Conservation (phyloP, 2,797 vertebrate genomes). For the Chaetophractus vellerosus region DNA sequence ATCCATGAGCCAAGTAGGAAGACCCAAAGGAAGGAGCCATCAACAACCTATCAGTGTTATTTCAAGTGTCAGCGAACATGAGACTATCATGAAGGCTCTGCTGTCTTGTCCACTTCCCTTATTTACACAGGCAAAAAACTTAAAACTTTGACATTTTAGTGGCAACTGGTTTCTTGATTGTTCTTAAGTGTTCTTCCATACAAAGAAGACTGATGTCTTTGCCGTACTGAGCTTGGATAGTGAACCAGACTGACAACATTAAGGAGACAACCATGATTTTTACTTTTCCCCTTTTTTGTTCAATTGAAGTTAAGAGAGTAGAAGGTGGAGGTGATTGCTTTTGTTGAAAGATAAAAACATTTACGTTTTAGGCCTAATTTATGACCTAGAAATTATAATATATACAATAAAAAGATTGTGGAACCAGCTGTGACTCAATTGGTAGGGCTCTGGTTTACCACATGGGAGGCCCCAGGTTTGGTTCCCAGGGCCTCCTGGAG, state of each 20-base stretch:
- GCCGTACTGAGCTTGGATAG: conserved; percentile 92
- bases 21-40: conserved; percentile 92
- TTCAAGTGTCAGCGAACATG: conserved; percentile 91
- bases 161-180: background rate
- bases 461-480: too few relatives aligned
- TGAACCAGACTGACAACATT: conserved; percentile 93
- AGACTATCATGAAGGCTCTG: conserved; percentile 92
- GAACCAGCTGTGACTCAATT: too few relatives aligned
- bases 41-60: conserved; percentile 91
- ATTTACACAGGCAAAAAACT: conserved; percentile 91
- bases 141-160: conserved; percentile 69
- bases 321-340: conserved; percentile 78
- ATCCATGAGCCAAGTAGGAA: conserved; percentile 91
- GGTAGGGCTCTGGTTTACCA: too few relatives aligned
- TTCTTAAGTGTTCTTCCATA: background rate
- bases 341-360: conserved; percentile 89
- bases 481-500: too few relatives aligned
- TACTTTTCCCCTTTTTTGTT: conserved; percentile 92
- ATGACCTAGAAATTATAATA: conserved; percentile 90
- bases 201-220: conserved; percentile 89
- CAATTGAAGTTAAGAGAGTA: conserved; percentile 92
- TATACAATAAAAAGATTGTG: conserved; percentile 87
- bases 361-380: conserved; percentile 90
- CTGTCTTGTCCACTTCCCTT: conserved; percentile 94
- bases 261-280: conserved; percentile 92